Conservation (phyloP, 1,140 invertebrate species). For the Pseudomyrmex flavicornis region DNA sequence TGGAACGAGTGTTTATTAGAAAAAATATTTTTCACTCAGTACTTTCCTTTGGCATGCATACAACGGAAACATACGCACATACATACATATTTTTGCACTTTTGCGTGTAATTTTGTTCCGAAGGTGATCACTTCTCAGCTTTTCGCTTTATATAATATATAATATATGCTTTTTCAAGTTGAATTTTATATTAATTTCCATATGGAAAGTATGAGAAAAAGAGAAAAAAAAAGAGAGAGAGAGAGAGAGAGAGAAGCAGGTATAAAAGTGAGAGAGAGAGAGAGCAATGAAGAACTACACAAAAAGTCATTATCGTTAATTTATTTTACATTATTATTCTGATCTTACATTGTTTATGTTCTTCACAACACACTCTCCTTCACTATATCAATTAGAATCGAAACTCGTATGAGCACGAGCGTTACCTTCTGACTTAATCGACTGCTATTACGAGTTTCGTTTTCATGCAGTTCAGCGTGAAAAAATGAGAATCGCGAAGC, state of each 20-base stretch:
- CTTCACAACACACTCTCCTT: conserved; percentile 26
- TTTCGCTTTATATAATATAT: background rate
- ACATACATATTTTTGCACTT: conserved; percentile 44
- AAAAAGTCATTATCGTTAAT: conserved; percentile 23
- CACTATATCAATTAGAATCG: conserved; percentile 17
- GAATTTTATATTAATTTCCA: conserved; percentile 38
- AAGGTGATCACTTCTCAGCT: conserved; percentile 21
- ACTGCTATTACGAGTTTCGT: conserved; percentile 2
- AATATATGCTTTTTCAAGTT: conserved; percentile 22
- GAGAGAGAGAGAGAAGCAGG: conserved; percentile 39
- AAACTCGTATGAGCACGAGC: conserved; percentile 1
- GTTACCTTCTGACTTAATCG: background rate
- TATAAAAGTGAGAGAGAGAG: conserved; percentile 31
- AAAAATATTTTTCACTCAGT: conserved; percentile 81
- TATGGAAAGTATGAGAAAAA: conserved; percentile 34
- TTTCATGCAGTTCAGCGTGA: conserved; percentile 10
- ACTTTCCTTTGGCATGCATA: conserved; percentile 37
- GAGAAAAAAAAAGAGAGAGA: background rate
- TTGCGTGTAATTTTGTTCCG: conserved; percentile 58
- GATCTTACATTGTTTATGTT: background rate
- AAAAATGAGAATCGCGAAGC: conserved; percentile 51
- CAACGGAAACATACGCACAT: background rate
- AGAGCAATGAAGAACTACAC: conserved; percentile 25
- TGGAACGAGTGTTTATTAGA: conserved; percentile 79
- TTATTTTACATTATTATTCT: conserved; percentile 22